Evolutionary conservation across 1,140 invertebrate genomes (phyloP), one percentile per base, ranked within the genome.

Genomic region (Ganaspis sp.): DNA sequence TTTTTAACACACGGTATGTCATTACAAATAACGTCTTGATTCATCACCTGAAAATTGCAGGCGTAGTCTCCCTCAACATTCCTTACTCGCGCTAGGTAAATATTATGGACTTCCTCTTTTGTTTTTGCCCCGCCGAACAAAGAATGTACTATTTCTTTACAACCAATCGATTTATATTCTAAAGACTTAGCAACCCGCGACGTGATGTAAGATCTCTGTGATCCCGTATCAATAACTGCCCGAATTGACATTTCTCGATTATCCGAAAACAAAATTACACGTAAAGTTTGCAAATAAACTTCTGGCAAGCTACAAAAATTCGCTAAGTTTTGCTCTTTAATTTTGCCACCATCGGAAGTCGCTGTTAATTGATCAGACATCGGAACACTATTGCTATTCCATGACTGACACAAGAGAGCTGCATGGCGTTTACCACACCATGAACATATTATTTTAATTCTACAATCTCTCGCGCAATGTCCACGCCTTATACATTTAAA

Each of bases 171-270:
- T 0, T 71, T 26, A 58, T 69, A 84, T 23, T 42, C 72, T 0
- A 84, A 5, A 1, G 11, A 15, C 0, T 58, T n/a, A 1, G 70
- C 77, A 1, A 37, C 23, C 0, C 78, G 49, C 4, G 37, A 45
- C 9, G n/a, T 15, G 12, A 80, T 49, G n/a, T 80, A 83, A 4
- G 78, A 82, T 26, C 45, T 40, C 11, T 81, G 80, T 6, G 76
- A 80, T 1, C 74, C 77, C 0, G 40, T 76, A 21, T 82, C 81
- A 11, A 84, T 38, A n/a, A 84, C 17, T 12, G 69, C 77, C 1
- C 75, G 19, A 17, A 81, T 72, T 9, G 64, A 17, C 12, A 23
- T n/a, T 34, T 77, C 74, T 23, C 49, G 70, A 6, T 64, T 5
- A 0, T 58, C 49, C 6, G 12, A 45, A 17, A 21, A 17, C 5